A percentile compares a stretch with the other conserved stretches of the same genome.
Conservation (phyloP, 2,113 vertebrate genomes). For the Dasyurus viverrinus region DNA sequence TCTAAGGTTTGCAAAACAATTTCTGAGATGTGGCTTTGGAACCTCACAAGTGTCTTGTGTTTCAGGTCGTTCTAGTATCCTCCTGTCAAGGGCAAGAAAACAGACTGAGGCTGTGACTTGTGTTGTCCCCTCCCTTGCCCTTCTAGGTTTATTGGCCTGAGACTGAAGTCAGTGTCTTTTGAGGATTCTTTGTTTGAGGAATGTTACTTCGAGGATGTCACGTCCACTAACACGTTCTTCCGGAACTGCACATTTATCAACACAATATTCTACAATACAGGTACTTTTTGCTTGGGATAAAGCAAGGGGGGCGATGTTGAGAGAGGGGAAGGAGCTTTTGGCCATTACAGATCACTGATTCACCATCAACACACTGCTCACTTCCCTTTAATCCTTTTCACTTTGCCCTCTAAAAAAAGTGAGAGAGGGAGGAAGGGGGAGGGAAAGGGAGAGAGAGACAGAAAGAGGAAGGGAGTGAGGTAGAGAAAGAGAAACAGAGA, state of each 20-base stretch:
- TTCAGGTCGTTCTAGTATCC: not conserved
- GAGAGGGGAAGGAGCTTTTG: not conserved
- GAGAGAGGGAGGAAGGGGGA: no score
- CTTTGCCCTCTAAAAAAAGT: not conserved
- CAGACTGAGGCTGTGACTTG: not conserved
- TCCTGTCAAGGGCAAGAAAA: not conserved
- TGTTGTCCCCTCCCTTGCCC: rapidly evolving
- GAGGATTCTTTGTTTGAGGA: constrained; percentile 97
- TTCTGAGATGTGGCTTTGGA: not conserved
- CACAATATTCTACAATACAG: constrained; percentile 97
- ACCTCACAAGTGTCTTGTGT: not conserved
- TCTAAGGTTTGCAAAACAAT: not conserved
- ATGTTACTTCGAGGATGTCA: constrained; percentile 98
- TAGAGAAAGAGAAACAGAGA: no score
- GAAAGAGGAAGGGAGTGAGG: no score
- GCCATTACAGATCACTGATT: not conserved
- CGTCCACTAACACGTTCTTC: constrained; percentile 98
- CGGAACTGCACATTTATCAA: constrained; percentile 97
- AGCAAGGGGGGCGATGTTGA: not conserved
- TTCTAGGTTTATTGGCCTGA: constrained; percentile 93
- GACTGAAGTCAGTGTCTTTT: constrained; percentile 95
- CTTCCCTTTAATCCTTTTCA: not conserved
- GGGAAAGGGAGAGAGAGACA: no score
- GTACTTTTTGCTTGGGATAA: constrained; percentile 73
- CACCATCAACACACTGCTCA: not conserved